Evolutionary conservation across 2,797 vertebrate species (phyloP).

Genomic region (Pseudochaenichthys georgianus): DNA sequence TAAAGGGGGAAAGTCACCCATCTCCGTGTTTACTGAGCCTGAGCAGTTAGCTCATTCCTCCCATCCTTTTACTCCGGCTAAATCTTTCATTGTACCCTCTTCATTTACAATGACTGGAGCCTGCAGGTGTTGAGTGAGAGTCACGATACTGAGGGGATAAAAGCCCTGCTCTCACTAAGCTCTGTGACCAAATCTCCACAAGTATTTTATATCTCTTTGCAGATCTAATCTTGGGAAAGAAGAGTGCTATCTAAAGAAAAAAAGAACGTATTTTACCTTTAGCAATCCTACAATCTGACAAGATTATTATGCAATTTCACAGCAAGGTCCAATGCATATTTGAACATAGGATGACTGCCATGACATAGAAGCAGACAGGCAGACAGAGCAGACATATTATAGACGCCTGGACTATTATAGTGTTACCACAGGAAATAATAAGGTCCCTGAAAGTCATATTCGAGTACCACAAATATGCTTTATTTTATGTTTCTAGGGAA

Average conservation of each 20-base stretch:
- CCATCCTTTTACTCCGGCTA: constrained; percentile 63
- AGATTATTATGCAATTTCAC: not conserved
- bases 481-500: constrained; percentile 24
- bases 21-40: constrained; percentile 74
- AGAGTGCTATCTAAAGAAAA: not conserved
- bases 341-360: constrained; percentile 6
- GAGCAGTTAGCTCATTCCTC: constrained; percentile 72
- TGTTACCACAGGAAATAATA: constrained; percentile 48
- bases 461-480: constrained; percentile 15
- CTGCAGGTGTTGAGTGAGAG: constrained; percentile 81
- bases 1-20: constrained; percentile 38
- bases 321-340: constrained; percentile 2
- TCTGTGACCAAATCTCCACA: constrained; percentile 22
- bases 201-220: constrained; percentile 49
- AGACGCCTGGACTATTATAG: constrained; percentile 57
- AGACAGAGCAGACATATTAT: constrained; percentile 34
- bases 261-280: not conserved
- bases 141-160: constrained; percentile 60
- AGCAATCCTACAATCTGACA: not conserved
- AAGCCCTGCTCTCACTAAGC: constrained; percentile 35
- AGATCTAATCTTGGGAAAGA: constrained; percentile 26
- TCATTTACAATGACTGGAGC: constrained; percentile 67
- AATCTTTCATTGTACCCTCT: constrained; percentile 79
- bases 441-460: constrained; percentile 20
- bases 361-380: constrained; percentile 31